Evolutionary conservation across 2,888 invertebrate genomes (phyloP), one percentile per base, ranked within the genome.

Genomic region (Arenicola marina): DNA sequence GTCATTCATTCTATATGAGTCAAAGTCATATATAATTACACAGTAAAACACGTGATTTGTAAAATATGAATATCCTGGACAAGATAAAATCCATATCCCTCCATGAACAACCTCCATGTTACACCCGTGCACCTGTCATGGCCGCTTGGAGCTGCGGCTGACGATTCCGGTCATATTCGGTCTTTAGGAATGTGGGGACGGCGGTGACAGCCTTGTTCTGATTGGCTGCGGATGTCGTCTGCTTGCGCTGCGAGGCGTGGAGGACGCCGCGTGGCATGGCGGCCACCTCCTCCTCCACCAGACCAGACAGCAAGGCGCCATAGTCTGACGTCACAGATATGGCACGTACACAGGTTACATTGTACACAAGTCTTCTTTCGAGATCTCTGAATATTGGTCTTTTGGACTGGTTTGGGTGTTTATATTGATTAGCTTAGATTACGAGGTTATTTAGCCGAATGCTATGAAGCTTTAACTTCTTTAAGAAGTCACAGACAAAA

Each of bases 231-330:
- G 70, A 61, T 43, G 70, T 56, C 4, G 59, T 28, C 1, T 28
- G 38, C 29, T 53, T 24, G n/a, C 38, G 18, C 15, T 53, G 28
- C 29, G 63, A 33, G 3, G 63, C 26, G 66, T 75, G 73, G 59
- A 73, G 75, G 7, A 78, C 73, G 4, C 78, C 77, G 11, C 79
- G 64, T 0, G 78, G 78, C 2, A 79, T 65, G 51, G 65, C 71
- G 4, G 68, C 65, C 51, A 76, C 76, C 62, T 79, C 79, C 53
- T 67, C 67, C 4, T 59, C 67, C 33, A 75, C 70, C 62, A 77
- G 63, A 3, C 71, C 65, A 26, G 70, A 62, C 55, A 78, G 66
- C 59, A 78, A 75, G 1, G 54, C 65, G 46, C 67, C 65, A 65
- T 69, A 78, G 32, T 72, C 79, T 79, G 68, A 53, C 43, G n/a